Percentiles rank a stretch among this genome's conserved stretches.
These are phyloP conservation scores for Acrocyrtus sp. DNA, from an alignment of 2,888 invertebrate species.

Conservation along the genomic window DNA sequence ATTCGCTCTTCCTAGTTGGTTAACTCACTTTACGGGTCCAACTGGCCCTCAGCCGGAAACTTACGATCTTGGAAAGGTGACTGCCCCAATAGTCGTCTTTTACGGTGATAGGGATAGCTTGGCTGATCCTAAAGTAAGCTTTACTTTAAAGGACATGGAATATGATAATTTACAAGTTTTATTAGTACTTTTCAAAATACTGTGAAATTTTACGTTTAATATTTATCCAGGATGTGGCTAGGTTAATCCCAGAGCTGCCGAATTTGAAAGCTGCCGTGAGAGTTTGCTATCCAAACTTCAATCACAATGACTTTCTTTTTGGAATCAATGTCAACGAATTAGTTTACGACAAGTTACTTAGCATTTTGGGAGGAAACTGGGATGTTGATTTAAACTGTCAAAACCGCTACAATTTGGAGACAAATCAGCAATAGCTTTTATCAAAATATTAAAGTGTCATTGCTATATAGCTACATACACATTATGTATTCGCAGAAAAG, in stretches of 20 bases:
- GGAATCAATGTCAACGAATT: conserved; percentile 46
- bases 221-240: conserved; percentile 45
- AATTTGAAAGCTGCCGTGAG: conserved; percentile 25
- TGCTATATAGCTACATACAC: no score
- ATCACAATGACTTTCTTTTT: conserved; percentile 49
- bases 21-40: background rate
- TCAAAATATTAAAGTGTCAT: no score
- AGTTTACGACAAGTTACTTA: conserved; percentile 42
- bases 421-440: no score
- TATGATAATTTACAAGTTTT: no score
- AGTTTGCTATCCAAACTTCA: conserved; percentile 38
- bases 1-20: conserved; percentile 2
- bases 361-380: conserved; percentile 14
- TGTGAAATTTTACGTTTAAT: no score
- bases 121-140: conserved; percentile 19
- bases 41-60: background rate
- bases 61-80: conserved; percentile 20
- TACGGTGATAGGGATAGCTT: conserved; percentile 23
- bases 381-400: conserved; percentile 22
- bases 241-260: conserved; percentile 15
- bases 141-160: no score
- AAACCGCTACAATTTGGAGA: no score
- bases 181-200: no score
- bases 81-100: conserved; percentile 22
- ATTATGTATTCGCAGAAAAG: no score